phyloP scores from a whole-genome alignment of 2,113 vertebrate genomes.

The Orthonyx spaldingii region DNA sequence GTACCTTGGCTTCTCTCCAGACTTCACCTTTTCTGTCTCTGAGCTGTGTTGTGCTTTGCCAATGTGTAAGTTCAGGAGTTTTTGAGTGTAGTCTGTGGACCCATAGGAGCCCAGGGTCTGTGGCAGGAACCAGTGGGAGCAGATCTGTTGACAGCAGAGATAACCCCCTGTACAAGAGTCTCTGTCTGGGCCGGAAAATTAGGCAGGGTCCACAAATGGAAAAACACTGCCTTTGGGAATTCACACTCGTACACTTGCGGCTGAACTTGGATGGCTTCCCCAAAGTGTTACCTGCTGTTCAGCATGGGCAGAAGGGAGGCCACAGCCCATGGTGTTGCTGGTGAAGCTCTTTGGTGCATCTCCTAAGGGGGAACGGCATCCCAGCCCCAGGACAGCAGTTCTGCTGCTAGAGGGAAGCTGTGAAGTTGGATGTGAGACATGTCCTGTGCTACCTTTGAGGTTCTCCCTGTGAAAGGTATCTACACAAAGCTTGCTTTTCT shows the following conservation, averaged over 20 bases:
- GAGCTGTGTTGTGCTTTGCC: not conserved
- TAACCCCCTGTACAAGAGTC: not conserved
- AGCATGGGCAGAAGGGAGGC: not conserved
- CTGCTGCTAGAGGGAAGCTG: not conserved
- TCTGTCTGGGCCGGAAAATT: not conserved
- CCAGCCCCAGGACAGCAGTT: not conserved
- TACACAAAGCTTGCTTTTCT: not conserved
- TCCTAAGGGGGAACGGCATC: rapidly evolving
- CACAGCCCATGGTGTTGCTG: not conserved
- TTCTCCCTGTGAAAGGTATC: not conserved
- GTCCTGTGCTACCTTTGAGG: not conserved
- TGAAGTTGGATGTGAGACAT: not conserved
- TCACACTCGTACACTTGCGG: not conserved
- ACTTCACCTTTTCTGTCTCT: not conserved
- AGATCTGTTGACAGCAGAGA: not conserved
- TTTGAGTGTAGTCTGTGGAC: not conserved
- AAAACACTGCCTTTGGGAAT: not conserved
- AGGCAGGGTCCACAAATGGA: not conserved
- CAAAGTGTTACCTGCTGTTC: not conserved
- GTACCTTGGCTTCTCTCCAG: not conserved
- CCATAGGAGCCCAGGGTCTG: not conserved
- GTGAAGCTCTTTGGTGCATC: not conserved
- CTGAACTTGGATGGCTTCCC: not conserved
- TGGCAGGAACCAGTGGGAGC: not conserved
- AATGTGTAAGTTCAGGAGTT: not conserved